These are phyloP conservation scores for Hyla sarda DNA, from an alignment of 2,113 vertebrate species.

Conservation along the genomic window DNA sequence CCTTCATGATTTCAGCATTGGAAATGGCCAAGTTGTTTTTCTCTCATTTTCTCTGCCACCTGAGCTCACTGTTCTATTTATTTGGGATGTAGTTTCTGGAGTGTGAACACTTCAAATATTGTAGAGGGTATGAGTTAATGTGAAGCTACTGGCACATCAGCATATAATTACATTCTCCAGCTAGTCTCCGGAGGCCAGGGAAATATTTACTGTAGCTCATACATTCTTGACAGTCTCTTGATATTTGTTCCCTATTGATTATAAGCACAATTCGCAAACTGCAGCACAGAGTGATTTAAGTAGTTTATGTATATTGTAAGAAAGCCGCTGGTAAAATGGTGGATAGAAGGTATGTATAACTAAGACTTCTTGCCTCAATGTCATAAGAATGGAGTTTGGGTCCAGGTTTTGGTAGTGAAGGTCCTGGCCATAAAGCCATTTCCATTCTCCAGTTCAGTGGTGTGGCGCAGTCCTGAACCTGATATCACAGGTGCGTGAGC, in stretches of 20 bases:
- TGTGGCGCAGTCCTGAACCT: no score
- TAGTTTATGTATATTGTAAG: neutral
- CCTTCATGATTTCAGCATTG: constrained; percentile 67
- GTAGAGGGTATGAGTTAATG: constrained; percentile 20
- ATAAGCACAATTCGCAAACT: constrained; percentile 23
- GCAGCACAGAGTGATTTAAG: constrained; percentile 17
- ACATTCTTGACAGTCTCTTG: constrained; percentile 16
- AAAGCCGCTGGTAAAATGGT: no score
- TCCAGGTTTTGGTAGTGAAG: no score
- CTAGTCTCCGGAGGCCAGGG: constrained; percentile 30
- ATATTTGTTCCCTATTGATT: constrained; percentile 35
- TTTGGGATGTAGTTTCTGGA: constrained; percentile 29
- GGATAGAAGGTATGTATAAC: no score
- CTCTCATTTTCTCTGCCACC: neutral
- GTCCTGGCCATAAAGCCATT: no score
- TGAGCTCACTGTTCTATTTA: constrained; percentile 38
- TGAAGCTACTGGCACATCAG: constrained; percentile 5
- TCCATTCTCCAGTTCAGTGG: no score
- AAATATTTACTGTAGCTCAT: constrained; percentile 37
- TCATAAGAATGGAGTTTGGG: no score
- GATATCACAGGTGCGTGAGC: no score
- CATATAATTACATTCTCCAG: constrained; percentile 42
- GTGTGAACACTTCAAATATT: constrained; percentile 33
- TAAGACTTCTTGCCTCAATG: no score
- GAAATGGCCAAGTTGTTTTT: constrained; percentile 21